Conservation (phyloP, 2,888 invertebrate genomes). For the Melipona beecheii region DNA sequence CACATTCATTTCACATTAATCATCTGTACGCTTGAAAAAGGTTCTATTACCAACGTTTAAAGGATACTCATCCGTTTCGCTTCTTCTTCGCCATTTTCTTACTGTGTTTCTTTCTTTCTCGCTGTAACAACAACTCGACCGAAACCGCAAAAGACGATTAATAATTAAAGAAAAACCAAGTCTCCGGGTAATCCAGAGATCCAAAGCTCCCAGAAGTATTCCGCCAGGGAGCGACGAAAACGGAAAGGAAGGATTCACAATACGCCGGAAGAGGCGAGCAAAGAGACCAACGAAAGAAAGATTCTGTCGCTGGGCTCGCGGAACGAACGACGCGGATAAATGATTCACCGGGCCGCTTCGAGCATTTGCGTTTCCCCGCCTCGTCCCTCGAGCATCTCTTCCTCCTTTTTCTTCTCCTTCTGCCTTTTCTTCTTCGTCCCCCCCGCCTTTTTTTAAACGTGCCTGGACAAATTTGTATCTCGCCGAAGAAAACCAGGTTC, state of each 20-base stretch:
- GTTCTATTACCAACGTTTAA: background rate
- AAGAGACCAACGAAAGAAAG: conserved; percentile 32
- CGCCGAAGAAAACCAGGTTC: conserved; percentile 22
- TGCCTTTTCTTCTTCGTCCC: background rate
- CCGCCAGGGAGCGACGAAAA: background rate
- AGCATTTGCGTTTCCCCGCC: conserved; percentile 40
- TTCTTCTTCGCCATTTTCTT: background rate
- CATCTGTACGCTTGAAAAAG: background rate
- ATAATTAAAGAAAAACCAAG: conserved; percentile 4
- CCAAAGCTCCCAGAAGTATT: background rate
- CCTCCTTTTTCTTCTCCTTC: background rate
- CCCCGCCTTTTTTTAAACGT: conserved; percentile 11
- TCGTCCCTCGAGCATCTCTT: conserved; percentile 23
- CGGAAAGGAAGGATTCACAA: conserved; percentile 12
- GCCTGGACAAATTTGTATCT: conserved; percentile 44
- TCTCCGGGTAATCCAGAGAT: background rate
- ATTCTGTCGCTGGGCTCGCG: conserved; percentile 21
- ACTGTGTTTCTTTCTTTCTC: too few relatives aligned
- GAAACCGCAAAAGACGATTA: conserved; percentile 3
- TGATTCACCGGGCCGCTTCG: conserved; percentile 44
- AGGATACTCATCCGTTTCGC: background rate
- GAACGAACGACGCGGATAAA: conserved; percentile 48
- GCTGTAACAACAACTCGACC: background rate
- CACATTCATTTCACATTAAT: background rate
- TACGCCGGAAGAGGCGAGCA: conserved; percentile 29